Base-by-base conservation (phyloP, 2,888 invertebrate genomes). In the Mythimna albipuncta region DNA sequence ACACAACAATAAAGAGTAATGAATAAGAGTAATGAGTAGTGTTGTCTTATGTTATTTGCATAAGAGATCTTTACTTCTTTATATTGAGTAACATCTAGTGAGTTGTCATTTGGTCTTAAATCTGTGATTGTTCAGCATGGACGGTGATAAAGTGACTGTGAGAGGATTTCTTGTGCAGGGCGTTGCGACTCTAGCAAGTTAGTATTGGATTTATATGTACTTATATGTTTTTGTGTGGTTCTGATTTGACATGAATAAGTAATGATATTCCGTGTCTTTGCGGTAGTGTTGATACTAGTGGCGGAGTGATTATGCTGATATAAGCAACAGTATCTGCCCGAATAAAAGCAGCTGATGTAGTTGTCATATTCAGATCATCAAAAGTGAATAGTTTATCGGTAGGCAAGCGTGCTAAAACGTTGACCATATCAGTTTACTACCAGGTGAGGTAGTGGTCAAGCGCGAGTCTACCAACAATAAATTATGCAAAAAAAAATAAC, bases 171-270 rank as follows among this genome's bases (percentile, higher is more conserved):
- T 75, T 10, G 84, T 86, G 59, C 86, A 86, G 64, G 64, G 75
- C 4, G 52, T 52, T 5, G 67, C 82, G 5, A 77, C 82, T 1
- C 74, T 86, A 21, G 71, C 86, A 78, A 87, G 86, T 86, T 69
- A 81, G 83, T 83, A 82, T 68, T n/a, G 11, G 13, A 64, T 21
- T 47, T 38, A 6, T 2, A 19, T 47, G 6, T 47, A 47, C 5
- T 6, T 47, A 44, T 2, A 7, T 11, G 13, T 44, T 73, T n/a
- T 41, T 44, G 5, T 50, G 55, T 75, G 26, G 16, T 44, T 52
- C 1, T 4, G 0, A n/a, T 57, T 44, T n/a, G 2, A 64, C 13
- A 62, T 3, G 21, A 7, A 50, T 44, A 6, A 19, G 19, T 35
- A 3, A 2, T 6, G 5, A 13, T 3, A 35, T 19, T 13, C 61